Evolutionary conservation across 2,113 vertebrate genomes (phyloP), one percentile per base, ranked within the genome.

Genomic region (Plotosus lineatus): DNA sequence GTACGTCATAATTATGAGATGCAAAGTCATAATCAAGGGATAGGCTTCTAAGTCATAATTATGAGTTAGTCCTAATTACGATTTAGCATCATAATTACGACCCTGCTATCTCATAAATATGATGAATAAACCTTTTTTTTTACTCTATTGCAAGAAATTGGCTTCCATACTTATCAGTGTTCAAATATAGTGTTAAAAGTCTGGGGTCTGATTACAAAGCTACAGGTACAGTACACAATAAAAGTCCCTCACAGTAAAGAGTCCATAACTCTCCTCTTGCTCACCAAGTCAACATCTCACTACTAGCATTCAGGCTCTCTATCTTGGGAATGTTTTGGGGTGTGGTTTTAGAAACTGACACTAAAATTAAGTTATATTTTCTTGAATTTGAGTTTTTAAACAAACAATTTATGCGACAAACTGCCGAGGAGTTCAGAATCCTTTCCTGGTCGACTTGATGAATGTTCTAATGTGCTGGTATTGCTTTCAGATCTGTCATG

Each of bases 401-500:
- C 33, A 26, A 10, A 33, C 42, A 2, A 5, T 2, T 6, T 42
- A 40, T 48, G 63, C 2, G 36, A 14, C 10, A 12, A 40, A 40
- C 10, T 48, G n/a, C 38, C 8, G 23, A 69, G 3, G 11, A 71
- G 14, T 2, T 0, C 14, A 48, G 21, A 63, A 23, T 33, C 15
- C 14, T 19, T 46, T 50, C 23, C 42, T n/a, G 0, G 21, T 21
- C 33, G 40, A 61, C 26, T 31, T 44, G 14, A 21, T 11, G 40
- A 48, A 9, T 55, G 23, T 9, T 58, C 40, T 78, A 60, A 33
- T 77, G 53, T 17, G 72, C 38, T 76, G 31, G 44, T 71, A 12
- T 31, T 50, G 28, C 76, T 73, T 17, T 56, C 4, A 84, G 66
- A 58, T 9, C 61, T 10, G 63, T 71, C 60, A 71, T 0, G 21